phyloP scores from a whole-genome alignment of 2,888 invertebrate genomes.

The Sesamia inferens region DNA sequence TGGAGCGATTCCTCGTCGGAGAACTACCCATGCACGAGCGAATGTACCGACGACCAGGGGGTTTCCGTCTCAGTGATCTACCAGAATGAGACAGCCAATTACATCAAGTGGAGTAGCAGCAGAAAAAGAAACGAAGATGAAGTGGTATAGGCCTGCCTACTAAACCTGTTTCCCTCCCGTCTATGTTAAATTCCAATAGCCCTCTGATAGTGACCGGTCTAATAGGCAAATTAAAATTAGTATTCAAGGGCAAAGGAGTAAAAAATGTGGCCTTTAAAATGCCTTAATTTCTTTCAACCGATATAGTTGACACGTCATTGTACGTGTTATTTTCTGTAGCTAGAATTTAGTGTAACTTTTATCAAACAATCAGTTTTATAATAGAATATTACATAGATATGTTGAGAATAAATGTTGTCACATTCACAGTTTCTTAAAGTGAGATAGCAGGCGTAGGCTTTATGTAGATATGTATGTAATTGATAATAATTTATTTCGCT shows the following conservation, averaged over 20 bases:
- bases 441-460: slow-evolving; percentile 25
- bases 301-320: slow-evolving; percentile 3
- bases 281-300: slow-evolving; percentile 4
- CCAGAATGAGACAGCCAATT: slow-evolving; percentile 83
- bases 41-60: slow-evolving; percentile 92
- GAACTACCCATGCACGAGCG: slow-evolving; percentile 93
- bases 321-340: slow-evolving; percentile 2
- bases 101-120: slow-evolving; percentile 16
- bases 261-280: slow-evolving; percentile 5
- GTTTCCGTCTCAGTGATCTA: slow-evolving; percentile 90
- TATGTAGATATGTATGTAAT: slow-evolving; percentile 31
- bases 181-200: background rate
- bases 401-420: slow-evolving; percentile 18
- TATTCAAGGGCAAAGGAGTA: slow-evolving; percentile 9
- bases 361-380: slow-evolving; percentile 41
- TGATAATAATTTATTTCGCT: slow-evolving; percentile 46
- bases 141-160: background rate
- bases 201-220: slow-evolving; percentile 4
- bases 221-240: slow-evolving; percentile 7
- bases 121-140: background rate
- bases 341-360: slow-evolving; percentile 22
- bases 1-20: slow-evolving; percentile 94
- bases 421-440: slow-evolving; percentile 47
- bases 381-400: slow-evolving; percentile 14
- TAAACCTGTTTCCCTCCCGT: slow-evolving; percentile 6